Percentiles rank a stretch among this genome's conserved stretches.
Conservation (phyloP, 2,888 invertebrate species). For the Morpho deidamia region DNA sequence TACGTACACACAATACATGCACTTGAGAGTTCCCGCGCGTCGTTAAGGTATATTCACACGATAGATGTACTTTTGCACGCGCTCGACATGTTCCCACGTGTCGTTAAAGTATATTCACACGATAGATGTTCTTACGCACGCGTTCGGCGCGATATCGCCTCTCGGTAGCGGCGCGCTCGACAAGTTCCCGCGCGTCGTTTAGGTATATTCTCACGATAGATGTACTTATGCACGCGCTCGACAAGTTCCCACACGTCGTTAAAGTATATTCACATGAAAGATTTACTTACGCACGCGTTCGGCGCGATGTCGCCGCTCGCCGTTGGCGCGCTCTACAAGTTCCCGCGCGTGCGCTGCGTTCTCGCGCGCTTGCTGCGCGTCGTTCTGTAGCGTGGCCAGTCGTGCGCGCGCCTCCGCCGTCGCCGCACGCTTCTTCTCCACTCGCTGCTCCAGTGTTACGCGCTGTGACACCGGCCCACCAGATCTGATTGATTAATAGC, state of each 20-base stretch:
- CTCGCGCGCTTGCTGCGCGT: constrained; percentile 41
- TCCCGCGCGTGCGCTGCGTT: constrained; percentile 28
- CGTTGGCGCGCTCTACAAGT: constrained; percentile 28
- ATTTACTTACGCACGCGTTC: constrained; percentile 22
- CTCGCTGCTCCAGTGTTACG: constrained; percentile 32
- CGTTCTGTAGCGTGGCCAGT: constrained; percentile 51
- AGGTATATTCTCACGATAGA: constrained; percentile 4
- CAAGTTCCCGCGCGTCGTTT: no score
- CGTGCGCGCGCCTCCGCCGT: constrained; percentile 44
- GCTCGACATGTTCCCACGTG: no score
- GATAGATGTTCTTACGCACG: no score
- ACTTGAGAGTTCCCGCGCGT: no score
- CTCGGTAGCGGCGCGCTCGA: constrained; percentile 28
- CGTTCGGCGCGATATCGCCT: constrained; percentile 29
- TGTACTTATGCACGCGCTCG: no score
- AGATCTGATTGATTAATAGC: constrained; percentile 29
- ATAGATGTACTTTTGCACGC: no score
- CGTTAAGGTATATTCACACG: no score
- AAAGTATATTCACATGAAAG: no score
- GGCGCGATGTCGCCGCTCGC: constrained; percentile 30
- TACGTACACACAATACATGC: no score
- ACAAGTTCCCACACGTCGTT: no score
- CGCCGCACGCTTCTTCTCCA: constrained; percentile 30
- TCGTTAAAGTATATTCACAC: no score
- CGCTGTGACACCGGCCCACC: constrained; percentile 40